These are phyloP conservation scores for Phrynocephalus versicolor DNA, from an alignment of 2,113 vertebrate genomes.

Conservation along the genomic window DNA sequence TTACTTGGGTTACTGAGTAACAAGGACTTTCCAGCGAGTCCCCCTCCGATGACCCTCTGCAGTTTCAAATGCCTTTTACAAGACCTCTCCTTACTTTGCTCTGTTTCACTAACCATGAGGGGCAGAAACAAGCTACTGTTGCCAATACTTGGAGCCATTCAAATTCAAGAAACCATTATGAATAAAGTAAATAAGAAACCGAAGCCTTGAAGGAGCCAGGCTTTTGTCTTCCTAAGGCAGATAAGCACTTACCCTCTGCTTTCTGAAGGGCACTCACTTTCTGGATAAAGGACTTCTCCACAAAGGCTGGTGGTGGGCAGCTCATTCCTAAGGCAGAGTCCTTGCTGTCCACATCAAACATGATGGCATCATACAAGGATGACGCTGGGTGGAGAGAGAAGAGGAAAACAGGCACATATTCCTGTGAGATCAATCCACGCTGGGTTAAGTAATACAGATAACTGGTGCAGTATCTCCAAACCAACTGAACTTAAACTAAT, in stretches of 20 bases:
- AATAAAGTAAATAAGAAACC: neutral
- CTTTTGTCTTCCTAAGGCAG: too few relatives aligned
- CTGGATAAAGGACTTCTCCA: slow-evolving; percentile 83
- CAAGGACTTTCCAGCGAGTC: neutral
- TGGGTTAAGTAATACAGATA: too few relatives aligned
- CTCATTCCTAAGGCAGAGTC: slow-evolving; percentile 91
- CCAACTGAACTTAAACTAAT: neutral
- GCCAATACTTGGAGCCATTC: neutral
- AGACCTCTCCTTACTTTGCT: rapidly evolving
- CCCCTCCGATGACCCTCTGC: too few relatives aligned
- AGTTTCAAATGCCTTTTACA: neutral
- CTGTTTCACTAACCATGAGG: neutral
- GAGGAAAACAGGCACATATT: neutral
- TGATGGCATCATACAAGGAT: slow-evolving; percentile 81
- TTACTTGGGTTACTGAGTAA: neutral
- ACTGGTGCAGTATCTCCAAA: neutral
- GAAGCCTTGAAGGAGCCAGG: too few relatives aligned
- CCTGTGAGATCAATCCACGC: neutral
- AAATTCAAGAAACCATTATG: neutral
- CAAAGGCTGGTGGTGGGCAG: slow-evolving; percentile 91
- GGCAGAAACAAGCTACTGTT: neutral
- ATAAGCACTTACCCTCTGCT: slow-evolving; percentile 76
- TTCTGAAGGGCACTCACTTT: slow-evolving; percentile 84
- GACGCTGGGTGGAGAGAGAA: slow-evolving; percentile 61
- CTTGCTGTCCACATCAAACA: slow-evolving; percentile 98